These are phyloP conservation scores for Drosophila insularis DNA, from an alignment of 1,140 invertebrate genomes.

Conservation along the genomic window DNA sequence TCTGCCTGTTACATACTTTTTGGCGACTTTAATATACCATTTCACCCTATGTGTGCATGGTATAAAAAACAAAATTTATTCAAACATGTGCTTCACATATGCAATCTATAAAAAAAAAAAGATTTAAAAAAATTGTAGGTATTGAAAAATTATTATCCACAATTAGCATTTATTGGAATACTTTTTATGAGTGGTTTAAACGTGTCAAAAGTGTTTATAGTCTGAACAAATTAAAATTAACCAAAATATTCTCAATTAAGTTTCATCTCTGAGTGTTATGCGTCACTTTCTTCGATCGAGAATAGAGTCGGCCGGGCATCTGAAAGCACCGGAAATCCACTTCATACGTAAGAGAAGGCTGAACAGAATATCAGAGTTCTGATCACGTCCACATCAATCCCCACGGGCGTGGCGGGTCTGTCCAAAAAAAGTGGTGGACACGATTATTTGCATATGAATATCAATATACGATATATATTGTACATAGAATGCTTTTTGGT, in stretches of 20 bases:
- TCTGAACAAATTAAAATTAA: background rate
- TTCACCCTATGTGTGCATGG: too few species aligned
- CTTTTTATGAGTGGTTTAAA: background rate
- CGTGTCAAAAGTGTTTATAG: too few species aligned
- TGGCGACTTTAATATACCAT: too few species aligned
- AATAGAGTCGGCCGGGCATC: background rate
- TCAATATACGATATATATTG: background rate
- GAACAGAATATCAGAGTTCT: background rate
- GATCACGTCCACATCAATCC: background rate
- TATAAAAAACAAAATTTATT: too few species aligned
- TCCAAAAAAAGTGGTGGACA: background rate
- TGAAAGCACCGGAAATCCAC: slow-evolving; percentile 4
- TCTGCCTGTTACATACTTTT: too few species aligned
- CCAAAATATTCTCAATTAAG: background rate
- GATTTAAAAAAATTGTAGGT: too few species aligned
- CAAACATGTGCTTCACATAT: too few species aligned
- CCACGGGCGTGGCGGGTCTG: background rate
- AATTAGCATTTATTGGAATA: too few species aligned
- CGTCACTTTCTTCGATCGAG: slow-evolving; percentile 1
- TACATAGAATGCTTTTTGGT: background rate
- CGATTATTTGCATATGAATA: slow-evolving; percentile 5
- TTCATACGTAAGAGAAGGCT: background rate
- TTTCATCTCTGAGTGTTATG: background rate
- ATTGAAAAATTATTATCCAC: too few species aligned
- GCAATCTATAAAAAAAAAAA: too few species aligned